phyloP scores from a whole-genome alignment of 1,140 invertebrate species.

The Cyclargus thomasi region DNA sequence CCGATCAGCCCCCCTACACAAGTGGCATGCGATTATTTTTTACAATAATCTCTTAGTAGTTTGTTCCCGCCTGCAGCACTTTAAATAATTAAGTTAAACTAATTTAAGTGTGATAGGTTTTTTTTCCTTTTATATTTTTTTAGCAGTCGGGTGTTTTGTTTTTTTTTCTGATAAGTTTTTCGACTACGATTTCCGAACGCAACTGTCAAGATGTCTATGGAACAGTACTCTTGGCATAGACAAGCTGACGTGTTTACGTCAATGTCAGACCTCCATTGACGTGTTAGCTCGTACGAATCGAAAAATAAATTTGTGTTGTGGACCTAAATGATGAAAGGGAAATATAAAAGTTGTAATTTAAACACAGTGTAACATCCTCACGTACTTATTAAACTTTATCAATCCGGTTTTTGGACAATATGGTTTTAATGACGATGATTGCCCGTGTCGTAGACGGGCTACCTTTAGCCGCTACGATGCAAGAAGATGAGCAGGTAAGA shows the following conservation, averaged over 20 bases:
- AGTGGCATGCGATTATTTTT: too few relatives aligned
- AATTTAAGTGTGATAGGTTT: too few relatives aligned
- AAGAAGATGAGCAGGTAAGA: conserved; percentile 96
- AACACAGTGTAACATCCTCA: conserved; percentile 26
- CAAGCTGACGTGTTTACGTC: conserved; percentile 57
- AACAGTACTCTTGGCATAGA: conserved; percentile 23
- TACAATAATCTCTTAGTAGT: too few relatives aligned
- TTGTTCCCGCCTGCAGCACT: too few relatives aligned
- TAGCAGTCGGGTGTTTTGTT: too few relatives aligned
- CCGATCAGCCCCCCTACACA: too few relatives aligned
- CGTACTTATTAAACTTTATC: conserved; percentile 16
- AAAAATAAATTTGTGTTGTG: conserved; percentile 5
- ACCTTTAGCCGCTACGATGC: conserved; percentile 96
- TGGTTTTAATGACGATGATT: conserved; percentile 98
- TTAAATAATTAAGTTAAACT: too few relatives aligned
- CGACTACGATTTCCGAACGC: background rate
- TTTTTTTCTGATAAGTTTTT: too few relatives aligned
- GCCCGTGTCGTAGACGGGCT: conserved; percentile 95
- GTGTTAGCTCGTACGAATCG: conserved; percentile 37
- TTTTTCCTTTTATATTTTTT: too few relatives aligned
- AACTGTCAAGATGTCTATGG: background rate
- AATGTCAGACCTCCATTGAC: conserved; percentile 48
- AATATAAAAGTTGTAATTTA: conserved; percentile 39
- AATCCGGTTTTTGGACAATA: conserved; percentile 69
- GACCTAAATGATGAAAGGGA: conserved; percentile 39